Conservation (phyloP, 2,113 vertebrate species). For the Tyrannus savana region DNA sequence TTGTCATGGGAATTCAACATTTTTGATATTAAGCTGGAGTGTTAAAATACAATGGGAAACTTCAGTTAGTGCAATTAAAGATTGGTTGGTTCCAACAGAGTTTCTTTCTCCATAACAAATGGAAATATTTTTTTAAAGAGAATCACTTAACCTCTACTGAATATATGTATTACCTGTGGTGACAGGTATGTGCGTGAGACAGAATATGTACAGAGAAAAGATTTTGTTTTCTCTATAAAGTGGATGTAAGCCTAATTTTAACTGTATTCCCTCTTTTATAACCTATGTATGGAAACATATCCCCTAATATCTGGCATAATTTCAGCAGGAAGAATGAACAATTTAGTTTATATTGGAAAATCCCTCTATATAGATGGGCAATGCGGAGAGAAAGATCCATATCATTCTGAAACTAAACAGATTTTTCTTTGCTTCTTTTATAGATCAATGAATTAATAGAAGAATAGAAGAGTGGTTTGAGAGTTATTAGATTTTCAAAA, state of each 20-base stretch:
- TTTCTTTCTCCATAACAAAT: not conserved
- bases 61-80: not conserved
- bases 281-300: not conserved
- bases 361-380: not conserved
- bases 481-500: slow-evolving; percentile 9
- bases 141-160: not conserved
- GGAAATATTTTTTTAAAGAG: not conserved
- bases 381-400: not conserved
- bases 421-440: not conserved
- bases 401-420: not conserved
- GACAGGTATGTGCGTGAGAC: not conserved
- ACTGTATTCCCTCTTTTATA: not conserved
- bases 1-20: not conserved
- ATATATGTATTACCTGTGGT: not conserved
- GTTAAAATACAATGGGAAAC: not conserved
- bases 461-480: not conserved
- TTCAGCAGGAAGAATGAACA: not conserved
- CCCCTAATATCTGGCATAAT: not conserved
- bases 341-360: not conserved
- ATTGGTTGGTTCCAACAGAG: not conserved
- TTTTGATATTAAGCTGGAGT: not conserved
- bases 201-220: not conserved
- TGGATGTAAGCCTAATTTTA: not conserved
- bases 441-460: not conserved
- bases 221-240: not conserved